phyloP scores from a whole-genome alignment of 1,140 invertebrate species.

The Campoletis sonorensis region DNA sequence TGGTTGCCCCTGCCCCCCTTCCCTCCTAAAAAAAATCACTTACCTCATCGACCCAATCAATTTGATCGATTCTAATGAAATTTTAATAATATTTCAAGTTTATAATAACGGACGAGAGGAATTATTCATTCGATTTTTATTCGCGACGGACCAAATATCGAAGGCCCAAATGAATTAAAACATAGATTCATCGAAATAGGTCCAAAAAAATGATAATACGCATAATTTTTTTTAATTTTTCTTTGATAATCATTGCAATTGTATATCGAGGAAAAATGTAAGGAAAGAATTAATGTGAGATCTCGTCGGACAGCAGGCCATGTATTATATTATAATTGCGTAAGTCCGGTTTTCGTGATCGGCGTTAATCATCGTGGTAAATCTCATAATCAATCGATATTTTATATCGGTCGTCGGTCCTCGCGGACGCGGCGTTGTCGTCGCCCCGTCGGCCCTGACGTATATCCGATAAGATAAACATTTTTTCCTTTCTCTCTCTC shows the following conservation, averaged over 20 bases:
- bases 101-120: too few species aligned
- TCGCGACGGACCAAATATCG: neutral
- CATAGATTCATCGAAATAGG: neutral
- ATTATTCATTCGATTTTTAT: neutral
- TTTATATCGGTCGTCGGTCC: constrained; percentile 45
- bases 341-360: constrained; percentile 16
- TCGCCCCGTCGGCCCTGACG: constrained; percentile 36
- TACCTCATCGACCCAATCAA: too few species aligned
- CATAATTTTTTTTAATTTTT: too few species aligned
- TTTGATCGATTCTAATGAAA: too few species aligned
- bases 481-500: constrained; percentile 6
- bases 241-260: neutral
- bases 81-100: too few species aligned
- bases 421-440: neutral
- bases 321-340: constrained; percentile 35
- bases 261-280: too few species aligned
- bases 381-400: constrained; percentile 42
- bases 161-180: neutral
- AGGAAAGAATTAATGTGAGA: neutral
- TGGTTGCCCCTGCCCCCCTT: too few species aligned
- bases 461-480: constrained; percentile 31
- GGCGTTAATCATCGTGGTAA: constrained; percentile 36
- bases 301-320: neutral
- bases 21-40: neutral
- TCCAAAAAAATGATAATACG: neutral